Percentiles rank a stretch among this genome's conserved stretches.
Conservation (phyloP, 2,888 invertebrate species). For the Eilema depressum region DNA sequence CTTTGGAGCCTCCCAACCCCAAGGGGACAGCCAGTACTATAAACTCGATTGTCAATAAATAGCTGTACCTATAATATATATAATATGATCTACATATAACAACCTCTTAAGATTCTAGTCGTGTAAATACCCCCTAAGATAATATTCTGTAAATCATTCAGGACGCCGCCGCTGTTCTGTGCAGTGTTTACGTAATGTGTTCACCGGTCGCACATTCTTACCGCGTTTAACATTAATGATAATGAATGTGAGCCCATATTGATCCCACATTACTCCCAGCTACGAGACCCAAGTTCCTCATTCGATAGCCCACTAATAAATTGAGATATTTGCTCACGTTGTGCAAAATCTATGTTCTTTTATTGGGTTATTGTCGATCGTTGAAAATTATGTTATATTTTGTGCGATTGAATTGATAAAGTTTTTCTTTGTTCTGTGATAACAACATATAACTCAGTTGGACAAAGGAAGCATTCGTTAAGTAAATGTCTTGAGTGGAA, state of each 20-base stretch:
- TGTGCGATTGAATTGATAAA: neutral
- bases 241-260: conserved; percentile 66
- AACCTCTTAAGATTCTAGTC: neutral
- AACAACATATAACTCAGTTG: neutral
- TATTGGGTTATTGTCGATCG: conserved; percentile 36
- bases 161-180: neutral
- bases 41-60: no score
- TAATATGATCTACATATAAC: neutral
- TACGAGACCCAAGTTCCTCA: conserved; percentile 37
- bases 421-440: neutral
- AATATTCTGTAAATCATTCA: conserved; percentile 5
- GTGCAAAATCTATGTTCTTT: conserved; percentile 44
- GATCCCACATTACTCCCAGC: conserved; percentile 56
- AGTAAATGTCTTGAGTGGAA: no score
- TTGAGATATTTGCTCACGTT: conserved; percentile 45
- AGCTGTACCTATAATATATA: neutral
- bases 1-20: no score
- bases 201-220: conserved; percentile 21
- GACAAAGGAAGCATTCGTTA: neutral
- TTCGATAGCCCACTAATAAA: conserved; percentile 48
- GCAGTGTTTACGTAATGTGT: conserved; percentile 6
- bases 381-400: conserved; percentile 24
- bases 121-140: neutral
- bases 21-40: no score
- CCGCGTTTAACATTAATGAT: conserved; percentile 65